These are phyloP conservation scores for Podarcis lilfordi DNA, from an alignment of 2,797 vertebrate genomes.

Conservation along the genomic window DNA sequence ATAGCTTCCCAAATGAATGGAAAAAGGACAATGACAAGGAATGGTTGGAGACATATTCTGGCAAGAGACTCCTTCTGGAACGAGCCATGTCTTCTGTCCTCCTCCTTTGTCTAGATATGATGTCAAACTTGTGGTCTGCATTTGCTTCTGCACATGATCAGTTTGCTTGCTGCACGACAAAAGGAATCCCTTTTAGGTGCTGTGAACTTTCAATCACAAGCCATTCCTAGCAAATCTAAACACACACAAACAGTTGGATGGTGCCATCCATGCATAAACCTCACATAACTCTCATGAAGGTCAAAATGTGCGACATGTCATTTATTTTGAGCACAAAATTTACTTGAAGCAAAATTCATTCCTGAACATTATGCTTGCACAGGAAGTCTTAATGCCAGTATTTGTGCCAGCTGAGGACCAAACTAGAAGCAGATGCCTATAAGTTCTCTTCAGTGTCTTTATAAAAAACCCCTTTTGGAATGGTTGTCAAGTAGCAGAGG, in stretches of 20 bases:
- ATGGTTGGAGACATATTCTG: no score
- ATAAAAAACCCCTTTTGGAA: background rate
- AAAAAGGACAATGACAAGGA: constrained; percentile 46
- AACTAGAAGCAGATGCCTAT: background rate
- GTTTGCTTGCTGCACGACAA: constrained; percentile 34
- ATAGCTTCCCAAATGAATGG: constrained; percentile 29
- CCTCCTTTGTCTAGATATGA: no score
- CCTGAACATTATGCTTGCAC: background rate
- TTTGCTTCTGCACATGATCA: constrained; percentile 25
- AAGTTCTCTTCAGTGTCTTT: background rate
- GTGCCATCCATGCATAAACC: background rate
- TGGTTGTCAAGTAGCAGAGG: background rate
- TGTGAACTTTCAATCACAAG: background rate
- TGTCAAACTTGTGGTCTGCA: background rate
- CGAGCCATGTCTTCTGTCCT: no score
- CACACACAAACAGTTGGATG: background rate
- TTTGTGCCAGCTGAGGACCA: background rate
- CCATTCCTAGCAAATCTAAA: background rate
- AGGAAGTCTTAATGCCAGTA: background rate
- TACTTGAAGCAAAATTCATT: constrained; percentile 6
- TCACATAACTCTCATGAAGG: constrained; percentile 7
- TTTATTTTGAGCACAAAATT: constrained; percentile 18
- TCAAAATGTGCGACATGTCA: background rate
- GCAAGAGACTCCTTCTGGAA: no score
- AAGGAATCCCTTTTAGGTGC: background rate